A percentile compares a stretch with the other conserved stretches of the same genome.
Evolutionary conservation across 2,888 invertebrate genomes (phyloP).

Genomic region (Amblyjoppa fuscipennis): DNA sequence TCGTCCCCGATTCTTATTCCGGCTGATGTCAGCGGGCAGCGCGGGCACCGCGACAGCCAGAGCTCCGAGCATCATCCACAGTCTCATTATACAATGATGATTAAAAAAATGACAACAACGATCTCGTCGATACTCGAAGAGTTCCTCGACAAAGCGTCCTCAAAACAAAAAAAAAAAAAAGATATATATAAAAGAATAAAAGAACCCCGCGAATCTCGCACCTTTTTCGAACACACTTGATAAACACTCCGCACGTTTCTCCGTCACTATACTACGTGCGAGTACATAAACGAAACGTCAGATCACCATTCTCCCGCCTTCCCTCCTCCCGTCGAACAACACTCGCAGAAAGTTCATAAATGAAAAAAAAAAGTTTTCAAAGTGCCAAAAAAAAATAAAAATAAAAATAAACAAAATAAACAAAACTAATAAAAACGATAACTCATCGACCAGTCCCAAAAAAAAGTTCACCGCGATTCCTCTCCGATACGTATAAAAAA

Average conservation of each 20-base stretch:
- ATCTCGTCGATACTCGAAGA: slow-evolving; percentile 60
- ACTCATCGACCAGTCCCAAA: background rate
- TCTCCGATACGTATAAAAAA: background rate
- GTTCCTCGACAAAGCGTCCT: slow-evolving; percentile 51
- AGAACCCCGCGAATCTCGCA: background rate
- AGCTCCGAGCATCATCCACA: slow-evolving; percentile 83
- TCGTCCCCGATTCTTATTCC: slow-evolving; percentile 90
- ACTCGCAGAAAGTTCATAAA: slow-evolving; percentile 1
- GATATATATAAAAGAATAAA: background rate
- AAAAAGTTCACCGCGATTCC: background rate
- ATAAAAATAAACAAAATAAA: background rate
- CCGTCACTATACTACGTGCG: slow-evolving; percentile 18
- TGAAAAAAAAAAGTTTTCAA: background rate
- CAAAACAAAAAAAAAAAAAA: background rate
- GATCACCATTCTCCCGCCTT: slow-evolving; percentile 50
- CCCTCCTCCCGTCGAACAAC: slow-evolving; percentile 9
- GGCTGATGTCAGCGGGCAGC: slow-evolving; percentile 82
- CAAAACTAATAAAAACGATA: background rate
- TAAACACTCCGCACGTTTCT: slow-evolving; percentile 5
- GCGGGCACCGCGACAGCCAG: slow-evolving; percentile 87
- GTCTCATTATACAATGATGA: slow-evolving; percentile 74
- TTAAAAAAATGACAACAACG: slow-evolving; percentile 1
- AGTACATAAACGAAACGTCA: slow-evolving; percentile 38
- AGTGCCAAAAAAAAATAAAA: background rate
- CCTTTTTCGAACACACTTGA: slow-evolving; percentile 7